phyloP scores from a whole-genome alignment of 37 sponge, comb jelly and placozoan genomes.

The Hexactinellida sp. region DNA sequence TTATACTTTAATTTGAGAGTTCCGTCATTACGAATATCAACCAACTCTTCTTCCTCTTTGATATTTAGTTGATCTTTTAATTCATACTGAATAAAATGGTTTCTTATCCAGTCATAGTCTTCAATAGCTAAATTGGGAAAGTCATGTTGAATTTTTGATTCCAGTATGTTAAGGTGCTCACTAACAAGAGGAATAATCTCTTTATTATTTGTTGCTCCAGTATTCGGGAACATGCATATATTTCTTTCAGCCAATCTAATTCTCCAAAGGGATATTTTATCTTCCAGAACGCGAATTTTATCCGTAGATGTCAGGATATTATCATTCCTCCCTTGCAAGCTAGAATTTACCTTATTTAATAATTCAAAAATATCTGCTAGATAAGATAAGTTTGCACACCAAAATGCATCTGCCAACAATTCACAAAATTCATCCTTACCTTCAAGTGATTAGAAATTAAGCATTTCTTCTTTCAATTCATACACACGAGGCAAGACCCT shows the following conservation, averaged over 20 bases:
- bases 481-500: neutral
- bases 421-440: neutral
- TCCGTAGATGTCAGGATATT: neutral
- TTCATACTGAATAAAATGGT: neutral
- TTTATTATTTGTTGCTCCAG: neutral
- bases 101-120: constrained; percentile 12
- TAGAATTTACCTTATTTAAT: neutral
- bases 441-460: neutral
- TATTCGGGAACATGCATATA: neutral
- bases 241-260: neutral
- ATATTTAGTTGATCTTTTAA: constrained; percentile 5
- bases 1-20: neutral
- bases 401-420: neutral
- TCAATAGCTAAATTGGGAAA: neutral
- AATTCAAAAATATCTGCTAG: neutral
- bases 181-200: neutral
- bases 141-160: neutral
- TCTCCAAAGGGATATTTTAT: neutral
- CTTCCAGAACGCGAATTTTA: neutral
- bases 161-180: neutral
- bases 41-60: constrained; percentile 13
- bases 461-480: neutral
- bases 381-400: constrained; percentile 6
- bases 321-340: neutral
- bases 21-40: neutral